Evolutionary conservation across 1,140 invertebrate species (phyloP), one percentile per base, ranked within the genome.

Genomic region (Macrobrachium nipponense): DNA sequence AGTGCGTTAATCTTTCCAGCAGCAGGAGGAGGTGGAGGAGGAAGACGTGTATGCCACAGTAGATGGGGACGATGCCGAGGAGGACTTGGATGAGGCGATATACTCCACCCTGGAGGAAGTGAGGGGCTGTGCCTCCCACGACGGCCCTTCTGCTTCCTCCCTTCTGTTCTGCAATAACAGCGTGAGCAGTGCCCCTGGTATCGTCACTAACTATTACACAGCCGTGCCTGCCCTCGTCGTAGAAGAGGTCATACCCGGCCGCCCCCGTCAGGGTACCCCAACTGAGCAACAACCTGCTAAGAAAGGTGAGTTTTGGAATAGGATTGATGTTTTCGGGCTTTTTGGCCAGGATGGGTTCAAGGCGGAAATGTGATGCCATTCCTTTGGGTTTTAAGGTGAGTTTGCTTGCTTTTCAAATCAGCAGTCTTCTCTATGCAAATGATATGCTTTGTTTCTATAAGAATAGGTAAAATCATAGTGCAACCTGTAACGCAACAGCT

Each of bases 151-250:
- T 43, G 44, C 73, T 27, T 60, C 76, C 76, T 59, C 60, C 2
- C 6, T 44, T 14, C 23, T 58, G 15, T 85, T 60, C 58, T 68
- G 20, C 20, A 79, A 76, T 51, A 76, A 64, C n/a, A 72, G 72
- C 14, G 43, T 77, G 44, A 20, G 51, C 2, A 20, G 27, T 0
- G 27, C 76, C 8, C 60, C 36, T 27, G 82, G 64, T 17, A 76
- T 70, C 15, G 51, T 59, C 43, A 66, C 43, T 60, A 85, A 27
- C 44, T 78, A 60, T 62, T 85, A 79, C 62, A 85, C 82, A 11
- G 82, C 82, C 15, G 64, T 85, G 76, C 82, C 82, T 15, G 82
- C 82, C 23, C 75, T 85, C 75, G 82, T 85, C 60, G 82, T 85
- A 75, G 75, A 85, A 62, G 82, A 85, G 82, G 82, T 79, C 27